Percentiles rank a stretch among this genome's conserved stretches.
Evolutionary conservation across 1,140 invertebrate genomes (phyloP).

Genomic region (Polyergus mexicanus): DNA sequence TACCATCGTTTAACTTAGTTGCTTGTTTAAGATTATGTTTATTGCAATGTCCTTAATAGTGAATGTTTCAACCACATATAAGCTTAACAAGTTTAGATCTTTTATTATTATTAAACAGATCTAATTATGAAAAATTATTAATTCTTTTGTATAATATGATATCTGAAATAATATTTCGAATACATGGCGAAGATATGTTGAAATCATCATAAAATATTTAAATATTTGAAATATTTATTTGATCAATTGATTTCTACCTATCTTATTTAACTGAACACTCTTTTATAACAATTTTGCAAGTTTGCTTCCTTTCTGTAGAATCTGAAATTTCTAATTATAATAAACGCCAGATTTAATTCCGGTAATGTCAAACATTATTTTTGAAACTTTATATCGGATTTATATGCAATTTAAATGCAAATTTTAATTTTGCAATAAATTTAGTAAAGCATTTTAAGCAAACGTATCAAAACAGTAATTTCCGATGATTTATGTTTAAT

Average conservation of each 20-base stretch:
- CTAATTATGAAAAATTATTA: not conserved
- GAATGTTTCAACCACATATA: not conserved
- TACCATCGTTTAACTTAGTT: constrained; percentile 44
- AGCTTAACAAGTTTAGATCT: not conserved
- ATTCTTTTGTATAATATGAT: not conserved
- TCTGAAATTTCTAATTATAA: not conserved
- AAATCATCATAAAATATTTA: not conserved
- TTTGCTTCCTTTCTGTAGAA: not conserved
- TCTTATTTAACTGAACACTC: not conserved
- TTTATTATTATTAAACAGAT: not conserved
- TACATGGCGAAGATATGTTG: not conserved
- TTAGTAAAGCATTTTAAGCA: not conserved
- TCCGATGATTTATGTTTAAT: not conserved
- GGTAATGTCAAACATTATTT: not conserved
- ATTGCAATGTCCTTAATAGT: not conserved
- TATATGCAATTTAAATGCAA: not conserved
- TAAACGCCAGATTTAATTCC: not conserved
- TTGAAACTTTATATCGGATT: not conserved
- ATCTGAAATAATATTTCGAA: not conserved
- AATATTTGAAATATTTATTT: not conserved
- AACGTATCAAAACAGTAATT: constrained; percentile 32
- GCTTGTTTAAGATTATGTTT: constrained; percentile 28
- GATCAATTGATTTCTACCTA: not conserved
- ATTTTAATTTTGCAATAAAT: constrained; percentile 12
- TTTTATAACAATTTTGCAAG: not conserved